These are phyloP conservation scores for Danionella cerebrum DNA, from an alignment of 2,113 vertebrate species.

Conservation along the genomic window DNA sequence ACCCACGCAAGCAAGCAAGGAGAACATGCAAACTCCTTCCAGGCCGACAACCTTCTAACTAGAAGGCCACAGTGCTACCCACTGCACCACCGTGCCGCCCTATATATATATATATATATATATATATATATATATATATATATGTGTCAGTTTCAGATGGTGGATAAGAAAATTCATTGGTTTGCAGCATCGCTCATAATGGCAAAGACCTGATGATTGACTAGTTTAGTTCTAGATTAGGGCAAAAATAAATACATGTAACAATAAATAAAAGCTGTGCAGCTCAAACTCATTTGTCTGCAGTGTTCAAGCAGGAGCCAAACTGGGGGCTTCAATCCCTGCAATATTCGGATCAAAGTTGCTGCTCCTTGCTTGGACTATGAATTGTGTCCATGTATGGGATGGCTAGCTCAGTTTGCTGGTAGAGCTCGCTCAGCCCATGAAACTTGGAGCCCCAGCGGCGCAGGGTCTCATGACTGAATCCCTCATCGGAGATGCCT, in stretches of 20 bases:
- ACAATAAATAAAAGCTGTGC: conserved; percentile 46
- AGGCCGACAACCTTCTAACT: no score
- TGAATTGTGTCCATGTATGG: conserved; percentile 44
- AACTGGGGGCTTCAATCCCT: no score
- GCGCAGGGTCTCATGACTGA: conserved; percentile 57
- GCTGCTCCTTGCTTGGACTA: conserved; percentile 43
- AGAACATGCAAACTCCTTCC: no score
- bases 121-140: no score
- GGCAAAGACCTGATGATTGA: neutral
- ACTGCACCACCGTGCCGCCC: no score
- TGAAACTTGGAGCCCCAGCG: conserved; percentile 74
- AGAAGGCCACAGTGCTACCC: no score
- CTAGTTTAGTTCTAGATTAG: conserved; percentile 36
- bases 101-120: no score
- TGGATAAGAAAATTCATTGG: no score
- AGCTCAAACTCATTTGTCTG: no score
- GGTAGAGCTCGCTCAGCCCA: conserved; percentile 67
- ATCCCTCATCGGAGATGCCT: conserved; percentile 50
- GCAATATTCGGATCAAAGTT: conserved; percentile 28
- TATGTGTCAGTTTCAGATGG: no score
- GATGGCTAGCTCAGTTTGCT: conserved; percentile 46
- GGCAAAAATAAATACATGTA: conserved; percentile 43
- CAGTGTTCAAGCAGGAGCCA: neutral
- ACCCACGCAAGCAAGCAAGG: no score
- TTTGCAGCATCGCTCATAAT: no score